These are phyloP conservation scores for Drosophila tropicalis DNA, from an alignment of 1,140 invertebrate genomes.

Conservation along the genomic window DNA sequence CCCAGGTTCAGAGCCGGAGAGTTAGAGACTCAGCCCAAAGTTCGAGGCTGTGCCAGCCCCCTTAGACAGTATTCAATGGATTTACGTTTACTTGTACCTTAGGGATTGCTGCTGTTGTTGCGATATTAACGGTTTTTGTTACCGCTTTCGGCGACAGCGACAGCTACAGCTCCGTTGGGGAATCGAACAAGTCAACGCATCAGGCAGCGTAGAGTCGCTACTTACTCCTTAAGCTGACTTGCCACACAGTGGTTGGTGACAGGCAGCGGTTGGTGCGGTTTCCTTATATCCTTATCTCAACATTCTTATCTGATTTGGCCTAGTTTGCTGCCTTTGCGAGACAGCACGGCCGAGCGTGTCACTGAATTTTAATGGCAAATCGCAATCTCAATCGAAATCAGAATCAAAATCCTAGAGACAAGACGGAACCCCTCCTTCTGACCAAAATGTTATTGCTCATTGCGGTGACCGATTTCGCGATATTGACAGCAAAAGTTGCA, in stretches of 20 bases:
- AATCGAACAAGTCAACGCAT: conserved; percentile 38
- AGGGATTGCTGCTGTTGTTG: conserved; percentile 44
- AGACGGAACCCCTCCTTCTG: neutral
- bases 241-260: conserved; percentile 33
- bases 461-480: conserved; percentile 32
- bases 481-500: conserved; percentile 17
- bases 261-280: conserved; percentile 18
- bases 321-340: conserved; percentile 12
- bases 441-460: conserved; percentile 21
- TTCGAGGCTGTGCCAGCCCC: neutral
- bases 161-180: conserved; percentile 45
- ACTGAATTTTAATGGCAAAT: conserved; percentile 69
- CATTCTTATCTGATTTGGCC: conserved; percentile 49
- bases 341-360: conserved; percentile 30
- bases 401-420: conserved; percentile 21
- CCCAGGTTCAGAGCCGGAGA: neutral
- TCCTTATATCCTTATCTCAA: conserved; percentile 14
- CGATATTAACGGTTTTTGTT: conserved; percentile 63
- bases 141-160: conserved; percentile 55
- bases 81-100: conserved; percentile 41
- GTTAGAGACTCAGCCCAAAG: neutral
- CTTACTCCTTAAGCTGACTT: conserved; percentile 30
- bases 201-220: conserved; percentile 11
- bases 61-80: conserved; percentile 39
- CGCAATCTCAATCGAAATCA: conserved; percentile 52